Evolutionary conservation across 2,888 invertebrate genomes (phyloP), one percentile per base, ranked within the genome.

Genomic region (Trachelus iudaicus): DNA sequence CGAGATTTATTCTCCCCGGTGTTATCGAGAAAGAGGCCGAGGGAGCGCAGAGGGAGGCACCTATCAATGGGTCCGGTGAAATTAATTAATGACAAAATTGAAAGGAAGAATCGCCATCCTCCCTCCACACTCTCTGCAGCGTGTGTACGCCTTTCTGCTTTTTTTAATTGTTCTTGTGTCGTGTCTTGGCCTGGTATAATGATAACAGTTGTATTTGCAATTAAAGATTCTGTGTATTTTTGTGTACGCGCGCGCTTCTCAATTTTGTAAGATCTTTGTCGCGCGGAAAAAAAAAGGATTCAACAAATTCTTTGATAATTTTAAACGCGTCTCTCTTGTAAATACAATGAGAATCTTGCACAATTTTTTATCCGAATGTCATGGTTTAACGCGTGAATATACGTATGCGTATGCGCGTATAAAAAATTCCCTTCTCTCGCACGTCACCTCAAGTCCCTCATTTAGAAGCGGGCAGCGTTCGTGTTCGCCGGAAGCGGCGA

Each of bases 281-380:
- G 30, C 13, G 34, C 71, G 71, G 1, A 77, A 33, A 23, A 4
- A 30, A n/a, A 56, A 71, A 74, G 75, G 30, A 35, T 69, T 34
- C 35, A 76, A 37, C 15, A 37, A 75, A 71, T n/a, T 15, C 78
- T 79, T 31, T 35, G 75, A 76, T 30, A 35, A 30, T 77, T 78
- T 73, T 35, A 23, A 40, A 40, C 15, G 40, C 40, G 15, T 15
- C 15, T 40, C 15, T 40, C 40, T 23, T 40, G 40, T 40, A 6
- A 40, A 40, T 23, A 23, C 40, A 23, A 40, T 40, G 40, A 40
- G 23, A 40, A 23, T 40, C 40, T 23, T 40, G 23, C 15, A 23
- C 40, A 23, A 23, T 23, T 23, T 23, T 40, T 40, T 4, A 23
- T 40, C 6, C 2, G 40, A 23, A 40, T 40, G 56, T 56, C 56